A percentile compares a stretch with the other conserved stretches of the same genome.
phyloP scores from a whole-genome alignment of 2,113 vertebrate genomes.

The Conger conger region DNA sequence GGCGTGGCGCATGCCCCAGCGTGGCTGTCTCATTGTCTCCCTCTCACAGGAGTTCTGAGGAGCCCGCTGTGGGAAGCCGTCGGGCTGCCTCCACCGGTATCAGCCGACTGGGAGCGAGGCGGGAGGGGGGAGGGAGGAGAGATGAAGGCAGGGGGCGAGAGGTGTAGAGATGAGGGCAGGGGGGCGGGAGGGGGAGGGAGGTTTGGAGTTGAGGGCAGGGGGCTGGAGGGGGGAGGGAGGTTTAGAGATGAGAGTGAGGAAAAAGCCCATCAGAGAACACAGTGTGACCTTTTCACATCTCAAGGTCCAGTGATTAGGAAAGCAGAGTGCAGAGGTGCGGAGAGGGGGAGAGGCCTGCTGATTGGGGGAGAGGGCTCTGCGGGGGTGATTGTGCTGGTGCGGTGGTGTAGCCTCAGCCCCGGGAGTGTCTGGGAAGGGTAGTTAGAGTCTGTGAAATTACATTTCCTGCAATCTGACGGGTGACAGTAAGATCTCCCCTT shows the following conservation, averaged over 20 bases:
- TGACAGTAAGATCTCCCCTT: neutral
- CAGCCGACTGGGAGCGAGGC: conserved; percentile 62
- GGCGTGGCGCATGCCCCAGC: neutral
- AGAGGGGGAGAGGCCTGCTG: neutral
- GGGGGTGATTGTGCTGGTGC: conserved; percentile 19
- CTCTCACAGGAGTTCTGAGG: neutral
- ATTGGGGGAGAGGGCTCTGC: conserved; percentile 7
- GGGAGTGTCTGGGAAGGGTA: neutral
- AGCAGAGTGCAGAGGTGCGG: conserved; percentile 15
- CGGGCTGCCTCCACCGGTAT: conserved; percentile 79
- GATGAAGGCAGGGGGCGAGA: neutral
- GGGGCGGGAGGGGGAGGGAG: neutral
- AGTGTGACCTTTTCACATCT: conserved; percentile 27
- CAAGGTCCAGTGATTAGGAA: conserved; percentile 30
- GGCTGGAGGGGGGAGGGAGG: neutral
- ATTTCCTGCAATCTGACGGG: neutral
- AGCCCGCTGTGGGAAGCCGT: neutral
- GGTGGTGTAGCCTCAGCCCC: neutral
- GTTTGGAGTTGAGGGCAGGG: neutral
- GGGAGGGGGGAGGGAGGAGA: neutral
- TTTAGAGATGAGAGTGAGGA: neutral
- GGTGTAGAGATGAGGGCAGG: neutral
- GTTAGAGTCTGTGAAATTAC: neutral
- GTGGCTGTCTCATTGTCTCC: neutral
- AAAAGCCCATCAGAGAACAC: conserved; percentile 24